These are phyloP conservation scores for Colinus virginianus DNA, from an alignment of 2,113 vertebrate genomes.

Conservation along the genomic window DNA sequence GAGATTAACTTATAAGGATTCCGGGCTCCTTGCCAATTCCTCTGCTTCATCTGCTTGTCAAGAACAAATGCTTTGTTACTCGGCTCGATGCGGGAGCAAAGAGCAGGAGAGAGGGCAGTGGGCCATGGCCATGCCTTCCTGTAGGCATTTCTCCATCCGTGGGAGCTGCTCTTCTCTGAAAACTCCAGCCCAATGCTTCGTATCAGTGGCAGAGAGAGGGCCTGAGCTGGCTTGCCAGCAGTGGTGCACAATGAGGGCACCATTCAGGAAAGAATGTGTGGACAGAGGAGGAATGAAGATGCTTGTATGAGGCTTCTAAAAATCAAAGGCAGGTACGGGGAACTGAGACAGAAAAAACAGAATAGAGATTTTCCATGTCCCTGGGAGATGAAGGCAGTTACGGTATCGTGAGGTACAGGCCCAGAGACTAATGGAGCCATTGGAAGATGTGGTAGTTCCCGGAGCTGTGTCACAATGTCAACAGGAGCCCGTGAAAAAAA, in stretches of 20 bases:
- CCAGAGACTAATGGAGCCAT: not conserved
- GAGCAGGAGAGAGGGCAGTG: constrained; percentile 1
- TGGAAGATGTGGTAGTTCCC: not conserved
- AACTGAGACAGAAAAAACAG: not conserved
- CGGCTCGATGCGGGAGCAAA: not conserved
- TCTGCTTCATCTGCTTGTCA: constrained; percentile 34
- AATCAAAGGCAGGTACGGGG: not conserved
- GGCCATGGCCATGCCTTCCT: not conserved
- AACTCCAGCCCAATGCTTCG: not conserved
- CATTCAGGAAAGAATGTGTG: not conserved
- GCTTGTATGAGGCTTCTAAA: not conserved
- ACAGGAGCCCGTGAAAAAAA: not conserved
- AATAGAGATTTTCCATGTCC: not conserved
- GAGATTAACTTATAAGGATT: constrained; percentile 48
- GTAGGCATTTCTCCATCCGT: not conserved
- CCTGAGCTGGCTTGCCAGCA: not conserved
- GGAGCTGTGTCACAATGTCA: not conserved
- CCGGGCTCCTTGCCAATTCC: constrained; percentile 32
- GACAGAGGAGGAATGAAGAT: not conserved
- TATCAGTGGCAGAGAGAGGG: not conserved
- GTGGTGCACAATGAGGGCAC: not conserved
- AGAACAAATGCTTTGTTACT: constrained; percentile 9
- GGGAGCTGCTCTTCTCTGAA: not conserved
- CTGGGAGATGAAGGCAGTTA: rapidly evolving
- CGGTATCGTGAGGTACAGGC: not conserved